These are phyloP conservation scores for Oophaga pumilio DNA, from an alignment of 2,113 vertebrate species.

Conservation along the genomic window DNA sequence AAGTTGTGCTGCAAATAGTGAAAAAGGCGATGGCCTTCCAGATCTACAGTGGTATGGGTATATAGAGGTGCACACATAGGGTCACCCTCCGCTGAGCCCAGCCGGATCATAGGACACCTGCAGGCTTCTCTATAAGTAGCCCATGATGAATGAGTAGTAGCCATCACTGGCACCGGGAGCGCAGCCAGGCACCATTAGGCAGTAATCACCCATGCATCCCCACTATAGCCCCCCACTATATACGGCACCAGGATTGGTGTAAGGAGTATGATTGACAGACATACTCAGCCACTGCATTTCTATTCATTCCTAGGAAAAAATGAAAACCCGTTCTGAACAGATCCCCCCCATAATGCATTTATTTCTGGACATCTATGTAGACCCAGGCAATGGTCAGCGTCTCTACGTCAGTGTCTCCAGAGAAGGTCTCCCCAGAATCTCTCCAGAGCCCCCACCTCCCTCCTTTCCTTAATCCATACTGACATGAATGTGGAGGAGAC, in stretches of 20 bases:
- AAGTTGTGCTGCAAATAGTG: background rate
- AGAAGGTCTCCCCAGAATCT: slow-evolving; percentile 14
- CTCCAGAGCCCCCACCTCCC: background rate
- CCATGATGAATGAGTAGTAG: background rate
- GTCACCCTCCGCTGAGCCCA: background rate
- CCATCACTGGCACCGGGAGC: background rate
- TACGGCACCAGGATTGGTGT: background rate
- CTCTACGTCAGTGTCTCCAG: background rate
- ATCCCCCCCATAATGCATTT: background rate
- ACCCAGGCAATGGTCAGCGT: background rate
- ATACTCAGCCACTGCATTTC: background rate
- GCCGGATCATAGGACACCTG: slow-evolving; percentile 46
- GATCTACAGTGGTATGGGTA: background rate
- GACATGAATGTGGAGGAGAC: background rate
- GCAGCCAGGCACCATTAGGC: background rate
- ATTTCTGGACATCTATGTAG: background rate
- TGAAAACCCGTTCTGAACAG: background rate
- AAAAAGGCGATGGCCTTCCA: background rate
- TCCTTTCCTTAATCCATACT: background rate
- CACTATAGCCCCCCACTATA: background rate
- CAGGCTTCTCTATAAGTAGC: slow-evolving; percentile 17
- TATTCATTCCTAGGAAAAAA: background rate
- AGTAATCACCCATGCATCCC: background rate
- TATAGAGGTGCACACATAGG: background rate
- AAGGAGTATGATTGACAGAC: background rate